Base-by-base conservation (phyloP, 2,797 vertebrate genomes). In the Acanthurus leucopareius region DNA sequence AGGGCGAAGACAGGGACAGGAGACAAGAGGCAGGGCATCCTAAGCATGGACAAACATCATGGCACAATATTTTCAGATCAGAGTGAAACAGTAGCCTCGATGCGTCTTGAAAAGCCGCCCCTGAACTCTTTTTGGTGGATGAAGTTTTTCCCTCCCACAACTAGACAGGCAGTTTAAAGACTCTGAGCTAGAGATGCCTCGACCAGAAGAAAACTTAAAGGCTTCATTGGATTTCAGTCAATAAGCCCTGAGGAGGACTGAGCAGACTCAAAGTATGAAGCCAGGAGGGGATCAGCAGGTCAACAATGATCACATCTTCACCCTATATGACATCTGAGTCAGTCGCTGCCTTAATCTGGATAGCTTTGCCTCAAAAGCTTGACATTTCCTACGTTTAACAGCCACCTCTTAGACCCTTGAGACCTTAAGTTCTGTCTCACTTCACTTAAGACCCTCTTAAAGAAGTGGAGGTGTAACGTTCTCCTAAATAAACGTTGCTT, bases 121-220 rank as follows among this genome's bases (percentile, higher is more conserved):
- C 32, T 72, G 10, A 19, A 59, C 70, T 75, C 59, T 25, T 45
- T 84, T 77, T 73, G 58, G 72, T 86, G 69, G 72, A 86, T 86
- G 80, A 79, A 68, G 66, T 57, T 80, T 51, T 75, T 25, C 49
- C 44, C 35, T 60, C 44, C 52, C 45, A 62, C n/a, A 48, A 57
- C 28, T 60, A 65, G 47, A 80, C 57, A 81, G 60, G 58, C 63
- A 83, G 81, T 84, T 84, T 79, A 68, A 75, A 70, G 73, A 79
- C 69, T 73, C 60, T 71, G 47, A 73, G 73, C 47, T 78, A 69
- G n/a, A 42, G 76, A 69, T 70, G 75, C 40, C 59, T 71, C 47
- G 77, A 83, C 67, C 57, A 70, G 45, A 42, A 59, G 54, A 77
- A 80, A 86, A 75, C 73, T 47, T 75, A 52, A 66, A 78, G 25